Percentiles rank a stretch among this genome's conserved stretches.
Evolutionary conservation across 2,888 invertebrate genomes (phyloP).

Genomic region (Noctua comes): DNA sequence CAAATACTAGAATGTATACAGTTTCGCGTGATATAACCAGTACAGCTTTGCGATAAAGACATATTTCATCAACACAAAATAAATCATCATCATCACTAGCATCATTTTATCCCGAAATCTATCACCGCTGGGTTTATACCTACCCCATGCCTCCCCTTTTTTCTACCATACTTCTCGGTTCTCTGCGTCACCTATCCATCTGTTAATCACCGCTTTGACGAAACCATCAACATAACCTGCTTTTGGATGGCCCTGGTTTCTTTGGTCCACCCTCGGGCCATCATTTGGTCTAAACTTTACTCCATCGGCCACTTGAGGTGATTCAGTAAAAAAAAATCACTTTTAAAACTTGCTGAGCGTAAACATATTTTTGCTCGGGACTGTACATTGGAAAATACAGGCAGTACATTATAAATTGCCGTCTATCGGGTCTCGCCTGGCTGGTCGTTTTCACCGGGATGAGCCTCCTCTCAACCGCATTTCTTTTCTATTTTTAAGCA

Average conservation of each 20-base stretch:
- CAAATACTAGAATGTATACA: not conserved
- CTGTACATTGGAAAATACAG: conserved; percentile 44
- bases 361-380: not conserved
- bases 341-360: not conserved
- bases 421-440: conserved; percentile 58
- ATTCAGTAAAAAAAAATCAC: not conserved
- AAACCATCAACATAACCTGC: not conserved
- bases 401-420: conserved; percentile 64
- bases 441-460: conserved; percentile 57
- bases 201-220: not conserved
- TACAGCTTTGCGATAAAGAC: not conserved
- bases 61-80: no score
- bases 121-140: not conserved
- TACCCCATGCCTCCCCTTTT: not conserved
- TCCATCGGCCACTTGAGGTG: not conserved
- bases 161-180: not conserved
- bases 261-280: not conserved
- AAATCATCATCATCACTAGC: not conserved
- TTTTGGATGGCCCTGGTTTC: not conserved
- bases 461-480: conserved; percentile 58
- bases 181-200: not conserved
- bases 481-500: conserved; percentile 66
- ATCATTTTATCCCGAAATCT: not conserved
- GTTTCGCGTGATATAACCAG: not conserved
- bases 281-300: not conserved